Conservation (phyloP, 2,113 vertebrate species). For the Xyrauchen texanus region DNA sequence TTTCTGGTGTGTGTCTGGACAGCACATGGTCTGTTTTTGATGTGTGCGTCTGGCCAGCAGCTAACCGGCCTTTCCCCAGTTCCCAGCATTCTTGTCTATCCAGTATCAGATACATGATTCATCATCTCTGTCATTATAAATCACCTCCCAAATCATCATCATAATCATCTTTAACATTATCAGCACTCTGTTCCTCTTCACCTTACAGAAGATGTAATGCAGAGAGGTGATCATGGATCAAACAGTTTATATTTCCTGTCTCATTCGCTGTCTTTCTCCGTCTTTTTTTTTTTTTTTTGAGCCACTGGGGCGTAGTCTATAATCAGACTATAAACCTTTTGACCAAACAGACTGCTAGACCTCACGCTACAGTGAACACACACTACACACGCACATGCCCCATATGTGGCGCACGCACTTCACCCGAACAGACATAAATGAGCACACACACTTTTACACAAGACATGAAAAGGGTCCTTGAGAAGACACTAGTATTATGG, state of each 20-base stretch:
- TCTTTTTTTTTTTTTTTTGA: not conserved
- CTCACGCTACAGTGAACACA: constrained; percentile 36
- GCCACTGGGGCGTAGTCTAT: constrained; percentile 21
- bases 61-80: constrained; percentile 21
- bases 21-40: constrained; percentile 51
- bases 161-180: not conserved
- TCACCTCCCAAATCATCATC: constrained; percentile 20
- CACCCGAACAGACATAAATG: constrained; percentile 8
- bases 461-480: constrained; percentile 38
- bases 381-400: constrained; percentile 37
- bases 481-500: constrained; percentile 4
- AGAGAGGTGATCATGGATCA: constrained; percentile 13
- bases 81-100: constrained; percentile 28
- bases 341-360: constrained; percentile 40
- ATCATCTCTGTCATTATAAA: constrained; percentile 28
- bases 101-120: constrained; percentile 24
- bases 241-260: constrained; percentile 12
- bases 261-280: not conserved
- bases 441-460: constrained; percentile 10
- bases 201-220: not conserved
- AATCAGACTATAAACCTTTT: constrained; percentile 50
- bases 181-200: not conserved
- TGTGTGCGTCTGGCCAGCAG: constrained; percentile 41
- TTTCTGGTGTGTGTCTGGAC: constrained; percentile 42
- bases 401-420: constrained; percentile 39